phyloP scores from a whole-genome alignment of 2,113 vertebrate genomes.

The Lepidothrix coronata region DNA sequence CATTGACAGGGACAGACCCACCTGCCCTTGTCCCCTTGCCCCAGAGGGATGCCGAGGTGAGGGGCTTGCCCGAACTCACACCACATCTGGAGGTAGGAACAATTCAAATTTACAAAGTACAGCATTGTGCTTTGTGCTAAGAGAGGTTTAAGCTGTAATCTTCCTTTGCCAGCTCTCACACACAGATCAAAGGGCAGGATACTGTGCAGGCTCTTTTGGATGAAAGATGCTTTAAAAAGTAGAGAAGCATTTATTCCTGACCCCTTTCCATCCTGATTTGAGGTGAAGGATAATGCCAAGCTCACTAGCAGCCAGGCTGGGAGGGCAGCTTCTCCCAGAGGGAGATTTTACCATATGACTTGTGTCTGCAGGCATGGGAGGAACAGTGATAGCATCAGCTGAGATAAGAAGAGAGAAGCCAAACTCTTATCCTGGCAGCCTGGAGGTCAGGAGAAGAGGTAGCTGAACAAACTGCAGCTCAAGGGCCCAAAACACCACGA shows the following conservation, averaged over 20 bases:
- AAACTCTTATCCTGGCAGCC: background rate
- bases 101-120: background rate
- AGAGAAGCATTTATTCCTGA: background rate
- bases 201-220: background rate
- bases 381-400: conserved; percentile 34
- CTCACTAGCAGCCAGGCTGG: background rate
- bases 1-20: background rate
- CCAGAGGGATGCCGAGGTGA: accelerated
- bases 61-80: background rate
- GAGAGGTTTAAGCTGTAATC: background rate
- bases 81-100: accelerated
- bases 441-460: background rate
- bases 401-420: conserved; percentile 9
- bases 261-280: background rate
- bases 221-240: background rate
- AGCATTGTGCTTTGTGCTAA: background rate
- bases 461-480: background rate
- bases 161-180: background rate
- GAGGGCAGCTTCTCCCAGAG: background rate
- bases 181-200: background rate
- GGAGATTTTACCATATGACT: background rate
- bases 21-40: background rate
- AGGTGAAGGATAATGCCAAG: background rate
- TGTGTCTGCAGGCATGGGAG: background rate
- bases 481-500: background rate